phyloP scores from a whole-genome alignment of 1,140 invertebrate species.

The Zaprionus davidi region DNA sequence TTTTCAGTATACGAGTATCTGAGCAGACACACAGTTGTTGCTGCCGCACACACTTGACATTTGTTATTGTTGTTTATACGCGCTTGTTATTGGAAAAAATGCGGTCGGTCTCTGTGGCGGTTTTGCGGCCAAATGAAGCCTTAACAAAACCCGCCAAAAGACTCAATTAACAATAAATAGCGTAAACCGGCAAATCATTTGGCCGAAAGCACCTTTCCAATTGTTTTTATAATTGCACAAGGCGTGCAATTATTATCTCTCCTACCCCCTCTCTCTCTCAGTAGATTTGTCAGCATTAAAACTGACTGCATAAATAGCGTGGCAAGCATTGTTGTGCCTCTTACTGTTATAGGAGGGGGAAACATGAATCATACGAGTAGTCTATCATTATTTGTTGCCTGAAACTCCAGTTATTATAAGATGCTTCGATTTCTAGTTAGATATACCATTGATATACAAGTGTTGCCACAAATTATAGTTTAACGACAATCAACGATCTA shows the following conservation, averaged over 20 bases:
- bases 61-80: background rate
- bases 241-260: slow-evolving; percentile 33
- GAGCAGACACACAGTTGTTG: too few species aligned
- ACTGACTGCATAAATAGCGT: background rate
- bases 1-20: too few species aligned
- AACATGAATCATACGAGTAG: too few species aligned
- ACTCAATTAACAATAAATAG: slow-evolving; percentile 41
- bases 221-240: slow-evolving; percentile 70
- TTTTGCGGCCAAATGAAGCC: slow-evolving; percentile 6
- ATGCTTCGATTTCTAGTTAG: background rate
- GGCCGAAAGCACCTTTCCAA: slow-evolving; percentile 66
- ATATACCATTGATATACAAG: background rate
- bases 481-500: background rate
- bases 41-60: background rate
- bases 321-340: background rate
- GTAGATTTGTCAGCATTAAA: background rate
- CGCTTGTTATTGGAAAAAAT: slow-evolving; percentile 8
- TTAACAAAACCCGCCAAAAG: slow-evolving; percentile 4
- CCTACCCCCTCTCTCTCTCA: background rate
- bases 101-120: background rate
- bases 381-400: background rate
- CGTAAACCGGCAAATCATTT: slow-evolving; percentile 26
- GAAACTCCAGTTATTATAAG: too few species aligned
- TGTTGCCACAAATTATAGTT: background rate
- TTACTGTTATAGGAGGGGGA: background rate